Base-by-base conservation (phyloP, 2,797 vertebrate species). In the Pantherophis alleghaniensis region DNA sequence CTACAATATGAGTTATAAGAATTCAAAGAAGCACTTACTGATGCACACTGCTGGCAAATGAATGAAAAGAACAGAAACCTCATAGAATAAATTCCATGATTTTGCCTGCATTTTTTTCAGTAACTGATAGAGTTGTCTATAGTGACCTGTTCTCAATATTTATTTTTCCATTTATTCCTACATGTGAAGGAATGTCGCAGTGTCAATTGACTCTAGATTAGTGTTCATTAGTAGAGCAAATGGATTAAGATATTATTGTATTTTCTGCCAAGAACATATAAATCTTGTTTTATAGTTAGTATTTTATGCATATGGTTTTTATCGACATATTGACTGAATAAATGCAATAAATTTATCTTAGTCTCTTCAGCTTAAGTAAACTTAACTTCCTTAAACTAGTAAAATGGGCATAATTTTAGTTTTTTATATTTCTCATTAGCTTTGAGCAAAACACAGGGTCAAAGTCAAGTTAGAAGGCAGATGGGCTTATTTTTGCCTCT, bases 391-490 rank as follows among this genome's bases (percentile, higher is more conserved):
- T 7, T 47, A 83, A 88, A 57, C 16, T 88, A 42, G 47, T 86
- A 60, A 55, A 28, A 42, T 37, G 51, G 20, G 11, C 14, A 91
- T 79, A n/a, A 61, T 55, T 55, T 89, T 88, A 90, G n/a, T 63
- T 91, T 88, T 55, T 87, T 88, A 74, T 22, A 79, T 91, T 91
- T 51, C 12, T 88, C 37, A 91, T 51, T 69, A 74, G 51, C 37
- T 16, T 32, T 56, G 12, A 16, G 47, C 11, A 88, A 20, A 63
- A 63, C 55, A 26, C 83, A 32, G 88, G 66, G 47, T 61, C 87
- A 93, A n/a, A 89, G 56, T 32, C 56, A 37, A 87, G 53, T 51
- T 86, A 59, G 55, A 69, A 91, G n/a, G 51, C 89, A 92, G 92
- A 86, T 88, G 13, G 86, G 2, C 0, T 89, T 26, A 37, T 93